Evolutionary conservation across 2,113 vertebrate species (phyloP).

Genomic region (Dinomys branickii): DNA sequence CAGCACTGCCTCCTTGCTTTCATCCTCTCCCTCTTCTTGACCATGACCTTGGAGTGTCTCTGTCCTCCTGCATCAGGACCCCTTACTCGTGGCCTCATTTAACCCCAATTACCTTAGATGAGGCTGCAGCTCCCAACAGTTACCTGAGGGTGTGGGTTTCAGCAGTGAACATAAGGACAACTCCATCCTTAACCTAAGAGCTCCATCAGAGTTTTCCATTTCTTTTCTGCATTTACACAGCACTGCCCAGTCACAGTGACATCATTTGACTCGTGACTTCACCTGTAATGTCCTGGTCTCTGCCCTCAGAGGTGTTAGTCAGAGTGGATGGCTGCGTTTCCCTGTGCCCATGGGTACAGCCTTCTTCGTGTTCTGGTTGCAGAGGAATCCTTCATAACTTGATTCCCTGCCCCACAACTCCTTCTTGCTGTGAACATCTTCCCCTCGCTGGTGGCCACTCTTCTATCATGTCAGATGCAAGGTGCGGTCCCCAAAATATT

Average conservation of each 20-base stretch:
- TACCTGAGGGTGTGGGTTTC: too few relatives aligned
- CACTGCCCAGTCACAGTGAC: neutral
- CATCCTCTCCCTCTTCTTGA: neutral
- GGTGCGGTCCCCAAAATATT: neutral
- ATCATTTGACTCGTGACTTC: neutral
- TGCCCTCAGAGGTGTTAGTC: rapidly evolving
- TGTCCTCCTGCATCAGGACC: neutral
- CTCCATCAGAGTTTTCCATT: neutral
- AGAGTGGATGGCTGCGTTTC: rapidly evolving
- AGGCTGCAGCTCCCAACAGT: neutral
- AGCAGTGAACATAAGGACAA: rapidly evolving
- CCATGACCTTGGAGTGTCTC: neutral
- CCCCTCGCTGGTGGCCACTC: neutral
- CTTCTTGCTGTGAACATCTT: neutral
- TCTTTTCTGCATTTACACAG: neutral
- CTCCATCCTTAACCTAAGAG: neutral
- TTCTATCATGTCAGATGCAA: neutral
- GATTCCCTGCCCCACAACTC: neutral
- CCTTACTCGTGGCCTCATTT: too few relatives aligned
- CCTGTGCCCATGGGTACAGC: rapidly evolving
- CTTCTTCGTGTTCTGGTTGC: rapidly evolving
- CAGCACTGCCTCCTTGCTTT: rapidly evolving
- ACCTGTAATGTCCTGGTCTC: too few relatives aligned
- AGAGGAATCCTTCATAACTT: too few relatives aligned
- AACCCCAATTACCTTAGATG: too few relatives aligned